Evolutionary conservation across 2,888 invertebrate genomes (phyloP).

Genomic region (Platerodrilus igneus): DNA sequence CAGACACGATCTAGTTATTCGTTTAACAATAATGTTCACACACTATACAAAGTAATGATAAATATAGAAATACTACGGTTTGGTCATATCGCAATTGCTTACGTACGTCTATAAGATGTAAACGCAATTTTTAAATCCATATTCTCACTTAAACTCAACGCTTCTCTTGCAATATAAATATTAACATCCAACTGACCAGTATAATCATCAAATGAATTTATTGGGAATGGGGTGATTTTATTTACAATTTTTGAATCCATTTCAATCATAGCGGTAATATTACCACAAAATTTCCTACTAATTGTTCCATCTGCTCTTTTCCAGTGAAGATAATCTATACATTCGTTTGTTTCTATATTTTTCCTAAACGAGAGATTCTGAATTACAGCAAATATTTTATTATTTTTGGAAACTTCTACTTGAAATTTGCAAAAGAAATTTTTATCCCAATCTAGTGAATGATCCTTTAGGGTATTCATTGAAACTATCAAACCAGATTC

Average conservation of each 20-base stretch:
- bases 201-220: constrained; percentile 35
- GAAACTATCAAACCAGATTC: constrained; percentile 36
- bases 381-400: constrained; percentile 51
- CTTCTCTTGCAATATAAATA: constrained; percentile 44
- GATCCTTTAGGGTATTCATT: constrained; percentile 34
- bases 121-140: constrained; percentile 48
- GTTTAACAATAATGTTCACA: too few species aligned
- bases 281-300: constrained; percentile 41
- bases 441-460: constrained; percentile 32
- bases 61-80: too few species aligned
- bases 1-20: too few species aligned
- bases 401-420: constrained; percentile 33
- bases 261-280: constrained; percentile 36
- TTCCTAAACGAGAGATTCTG: constrained; percentile 49
- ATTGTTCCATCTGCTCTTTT: constrained; percentile 35
- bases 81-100: too few species aligned
- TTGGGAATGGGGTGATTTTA: too few species aligned
- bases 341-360: constrained; percentile 41
- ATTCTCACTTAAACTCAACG: constrained; percentile 32
- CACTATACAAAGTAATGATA: too few species aligned
- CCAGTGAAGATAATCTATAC: constrained; percentile 51
- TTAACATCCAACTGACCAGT: constrained; percentile 45
- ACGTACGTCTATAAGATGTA: constrained; percentile 48
- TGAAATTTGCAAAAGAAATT: constrained; percentile 41
- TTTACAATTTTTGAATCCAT: too few species aligned